Percentiles rank a stretch among this genome's conserved stretches.
Evolutionary conservation across 1,140 invertebrate species (phyloP).

Genomic region (Drosophila parabipectinata): DNA sequence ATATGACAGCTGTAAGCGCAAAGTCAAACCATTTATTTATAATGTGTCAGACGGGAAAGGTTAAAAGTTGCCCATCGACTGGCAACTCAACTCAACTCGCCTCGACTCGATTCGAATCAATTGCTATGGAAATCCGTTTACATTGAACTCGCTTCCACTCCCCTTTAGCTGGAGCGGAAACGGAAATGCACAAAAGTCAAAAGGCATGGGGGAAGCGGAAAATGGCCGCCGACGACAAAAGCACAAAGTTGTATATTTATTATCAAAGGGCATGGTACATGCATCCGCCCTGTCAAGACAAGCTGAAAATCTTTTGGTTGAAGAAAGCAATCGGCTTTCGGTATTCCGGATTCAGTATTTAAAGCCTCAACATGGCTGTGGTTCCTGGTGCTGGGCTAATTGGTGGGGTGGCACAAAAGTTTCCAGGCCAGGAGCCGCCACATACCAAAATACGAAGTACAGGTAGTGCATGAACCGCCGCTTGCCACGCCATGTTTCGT

Average conservation of each 20-base stretch:
- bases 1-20: slow-evolving; percentile 46
- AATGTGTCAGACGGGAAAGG: slow-evolving; percentile 59
- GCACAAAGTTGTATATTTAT: slow-evolving; percentile 44
- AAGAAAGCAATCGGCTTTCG: neutral
- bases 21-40: slow-evolving; percentile 54
- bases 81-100: slow-evolving; percentile 25
- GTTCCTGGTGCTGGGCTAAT: slow-evolving; percentile 23
- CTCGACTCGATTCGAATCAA: slow-evolving; percentile 49
- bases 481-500: slow-evolving; percentile 81
- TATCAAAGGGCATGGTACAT: slow-evolving; percentile 51
- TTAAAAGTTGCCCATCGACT: slow-evolving; percentile 74
- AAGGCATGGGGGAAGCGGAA: slow-evolving; percentile 14
- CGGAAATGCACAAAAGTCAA: slow-evolving; percentile 71
- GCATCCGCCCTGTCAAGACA: slow-evolving; percentile 40
- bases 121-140: slow-evolving; percentile 54
- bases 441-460: neutral
- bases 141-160: slow-evolving; percentile 46
- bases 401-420: slow-evolving; percentile 41
- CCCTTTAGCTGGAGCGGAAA: slow-evolving; percentile 42
- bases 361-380: slow-evolving; percentile 12
- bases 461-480: slow-evolving; percentile 54
- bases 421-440: slow-evolving; percentile 21
- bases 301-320: slow-evolving; percentile 30
- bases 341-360: slow-evolving; percentile 15
- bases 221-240: slow-evolving; percentile 24